Conservation (phyloP, 2,888 invertebrate species). For the Calameuta filiformis region DNA sequence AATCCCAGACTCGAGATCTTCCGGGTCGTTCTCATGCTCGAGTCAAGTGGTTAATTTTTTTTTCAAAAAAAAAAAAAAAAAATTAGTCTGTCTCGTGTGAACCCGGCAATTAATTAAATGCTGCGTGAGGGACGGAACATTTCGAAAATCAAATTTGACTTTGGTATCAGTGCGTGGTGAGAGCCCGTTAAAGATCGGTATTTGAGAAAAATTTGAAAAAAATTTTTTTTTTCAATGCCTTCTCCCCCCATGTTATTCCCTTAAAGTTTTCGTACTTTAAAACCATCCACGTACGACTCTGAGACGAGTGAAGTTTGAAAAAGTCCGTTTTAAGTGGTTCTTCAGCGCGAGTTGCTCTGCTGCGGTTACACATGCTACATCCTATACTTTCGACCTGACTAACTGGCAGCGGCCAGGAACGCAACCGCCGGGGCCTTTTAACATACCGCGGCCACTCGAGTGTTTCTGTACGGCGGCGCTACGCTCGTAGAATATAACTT, state of each 20-base stretch:
- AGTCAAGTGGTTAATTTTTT: not conserved
- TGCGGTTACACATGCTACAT: slow-evolving; percentile 29
- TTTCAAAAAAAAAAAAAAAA: not conserved
- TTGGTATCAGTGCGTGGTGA: not conserved
- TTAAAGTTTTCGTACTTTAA: not conserved
- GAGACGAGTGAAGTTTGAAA: slow-evolving; percentile 17
- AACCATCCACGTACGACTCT: not conserved
- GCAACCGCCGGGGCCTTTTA: slow-evolving; percentile 35
- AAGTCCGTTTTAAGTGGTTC: slow-evolving; percentile 33
- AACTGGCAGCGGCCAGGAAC: not conserved
- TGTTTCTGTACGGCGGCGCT: slow-evolving; percentile 19
- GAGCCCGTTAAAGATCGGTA: too few relatives aligned
- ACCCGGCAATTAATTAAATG: not conserved
- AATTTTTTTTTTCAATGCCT: too few relatives aligned
- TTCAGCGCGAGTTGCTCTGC: slow-evolving; percentile 19
- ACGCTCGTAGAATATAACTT: not conserved
- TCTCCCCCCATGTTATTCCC: not conserved
- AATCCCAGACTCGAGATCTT: not conserved
- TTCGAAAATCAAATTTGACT: not conserved
- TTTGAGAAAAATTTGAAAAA: not conserved
- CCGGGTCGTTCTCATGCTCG: not conserved
- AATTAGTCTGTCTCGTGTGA: not conserved
- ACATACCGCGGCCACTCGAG: slow-evolving; percentile 49
- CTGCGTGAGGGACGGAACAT: not conserved
- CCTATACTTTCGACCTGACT: slow-evolving; percentile 5